phyloP scores from a whole-genome alignment of 2,888 invertebrate genomes.

The Lumbricus terrestris region DNA sequence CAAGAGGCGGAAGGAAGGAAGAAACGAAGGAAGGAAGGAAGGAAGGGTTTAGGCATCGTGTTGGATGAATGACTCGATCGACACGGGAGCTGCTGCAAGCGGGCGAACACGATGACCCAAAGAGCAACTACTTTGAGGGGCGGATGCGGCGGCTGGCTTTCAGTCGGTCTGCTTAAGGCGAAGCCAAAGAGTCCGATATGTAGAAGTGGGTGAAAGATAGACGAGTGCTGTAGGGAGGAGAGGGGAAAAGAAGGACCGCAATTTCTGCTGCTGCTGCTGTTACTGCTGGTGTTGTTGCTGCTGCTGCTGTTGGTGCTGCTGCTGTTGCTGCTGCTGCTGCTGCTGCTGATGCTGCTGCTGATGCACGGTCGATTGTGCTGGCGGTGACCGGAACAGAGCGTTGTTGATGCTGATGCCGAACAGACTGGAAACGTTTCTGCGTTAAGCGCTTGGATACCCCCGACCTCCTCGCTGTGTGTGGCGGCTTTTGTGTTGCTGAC shows the following conservation, averaged over 20 bases:
- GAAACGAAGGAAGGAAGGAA: neutral
- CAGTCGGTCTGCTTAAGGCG: neutral
- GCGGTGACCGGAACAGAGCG: neutral
- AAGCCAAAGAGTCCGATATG: neutral
- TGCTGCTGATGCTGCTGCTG: neutral
- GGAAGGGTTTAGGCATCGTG: neutral
- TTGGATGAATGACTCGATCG: neutral
- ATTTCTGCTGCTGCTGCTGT: neutral
- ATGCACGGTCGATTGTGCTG: neutral
- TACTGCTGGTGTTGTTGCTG: neutral
- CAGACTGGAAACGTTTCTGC: neutral
- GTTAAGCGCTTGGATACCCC: neutral
- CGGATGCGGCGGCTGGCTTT: too few relatives aligned
- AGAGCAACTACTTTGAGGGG: neutral
- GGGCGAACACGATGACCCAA: neutral
- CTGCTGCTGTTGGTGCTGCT: neutral
- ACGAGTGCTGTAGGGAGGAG: too few relatives aligned
- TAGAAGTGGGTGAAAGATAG: neutral
- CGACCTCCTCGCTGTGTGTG: neutral
- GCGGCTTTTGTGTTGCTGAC: neutral
- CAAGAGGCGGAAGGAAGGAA: neutral
- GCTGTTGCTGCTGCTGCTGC: too few relatives aligned
- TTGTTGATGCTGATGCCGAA: neutral
- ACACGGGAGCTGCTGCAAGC: neutral
- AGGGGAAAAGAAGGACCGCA: neutral